Conservation (phyloP, 64 coral and sea anemone genomes). For the Montipora foliosa region DNA sequence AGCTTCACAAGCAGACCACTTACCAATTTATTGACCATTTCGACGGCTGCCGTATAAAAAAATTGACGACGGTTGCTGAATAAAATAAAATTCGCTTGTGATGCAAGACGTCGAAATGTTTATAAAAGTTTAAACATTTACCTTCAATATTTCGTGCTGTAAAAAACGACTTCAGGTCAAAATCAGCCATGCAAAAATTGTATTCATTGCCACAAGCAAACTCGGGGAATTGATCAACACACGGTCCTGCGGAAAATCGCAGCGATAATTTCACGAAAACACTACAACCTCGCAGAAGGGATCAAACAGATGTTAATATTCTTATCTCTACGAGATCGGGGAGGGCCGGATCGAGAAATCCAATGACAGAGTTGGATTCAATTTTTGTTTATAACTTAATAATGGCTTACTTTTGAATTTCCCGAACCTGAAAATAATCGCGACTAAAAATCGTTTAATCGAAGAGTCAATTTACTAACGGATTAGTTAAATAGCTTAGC, state of each 20-base stretch:
- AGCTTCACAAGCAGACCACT: not conserved
- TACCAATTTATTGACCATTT: not conserved
- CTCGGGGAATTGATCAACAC: not conserved
- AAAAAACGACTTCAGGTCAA: not conserved
- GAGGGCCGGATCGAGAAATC: conserved; percentile 14
- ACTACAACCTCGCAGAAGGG: not conserved
- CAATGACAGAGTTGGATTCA: conserved; percentile 6
- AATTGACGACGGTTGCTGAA: not conserved
- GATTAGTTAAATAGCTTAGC: not conserved
- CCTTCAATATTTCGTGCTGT: not conserved
- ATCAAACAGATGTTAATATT: conserved; percentile 26
- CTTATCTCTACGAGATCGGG: conserved; percentile 1
- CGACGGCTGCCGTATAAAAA: not conserved
- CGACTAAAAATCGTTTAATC: not conserved
- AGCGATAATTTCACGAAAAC: conserved; percentile 24
- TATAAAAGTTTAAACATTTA: conserved; percentile 59
- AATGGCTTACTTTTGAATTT: not conserved
- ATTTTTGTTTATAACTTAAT: conserved; percentile 19
- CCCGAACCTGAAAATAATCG: not conserved
- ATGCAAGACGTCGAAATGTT: not conserved
- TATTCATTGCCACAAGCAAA: not conserved
- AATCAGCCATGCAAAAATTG: not conserved
- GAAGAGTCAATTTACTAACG: not conserved
- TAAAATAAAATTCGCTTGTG: not conserved
- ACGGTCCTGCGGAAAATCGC: not conserved